phyloP scores from a whole-genome alignment of 1,140 invertebrate species.

The Platorchestia sp. region DNA sequence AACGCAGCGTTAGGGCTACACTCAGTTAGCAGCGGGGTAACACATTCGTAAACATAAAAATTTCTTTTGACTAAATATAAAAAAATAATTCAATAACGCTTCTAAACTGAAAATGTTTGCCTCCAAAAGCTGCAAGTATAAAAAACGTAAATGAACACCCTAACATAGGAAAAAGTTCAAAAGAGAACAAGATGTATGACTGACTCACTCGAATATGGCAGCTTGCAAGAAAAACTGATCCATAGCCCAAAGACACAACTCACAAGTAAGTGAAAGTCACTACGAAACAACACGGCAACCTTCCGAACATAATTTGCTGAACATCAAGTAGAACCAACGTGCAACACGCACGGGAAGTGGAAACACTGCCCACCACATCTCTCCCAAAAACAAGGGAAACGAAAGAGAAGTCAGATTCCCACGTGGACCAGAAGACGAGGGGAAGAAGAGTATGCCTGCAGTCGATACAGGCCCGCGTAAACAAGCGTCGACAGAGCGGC shows the following conservation, averaged over 20 bases:
- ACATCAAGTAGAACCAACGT: not conserved
- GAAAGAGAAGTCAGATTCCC: not conserved
- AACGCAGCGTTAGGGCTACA: not conserved
- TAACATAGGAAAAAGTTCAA: not conserved
- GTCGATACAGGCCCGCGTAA: constrained; percentile 18
- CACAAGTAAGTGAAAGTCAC: not conserved
- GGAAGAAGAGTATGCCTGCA: not conserved
- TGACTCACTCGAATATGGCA: not conserved
- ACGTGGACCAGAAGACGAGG: not conserved
- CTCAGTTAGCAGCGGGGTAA: not conserved
- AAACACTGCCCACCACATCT: not conserved
- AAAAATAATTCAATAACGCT: not conserved
- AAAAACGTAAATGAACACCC: not conserved
- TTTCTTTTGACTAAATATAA: not conserved
- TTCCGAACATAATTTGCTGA: not conserved
- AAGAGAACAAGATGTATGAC: too few relatives aligned
- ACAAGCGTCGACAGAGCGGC: not conserved
- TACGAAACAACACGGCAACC: not conserved
- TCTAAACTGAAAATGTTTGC: not conserved
- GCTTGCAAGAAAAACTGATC: not conserved
- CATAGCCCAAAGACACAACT: not conserved
- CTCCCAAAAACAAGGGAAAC: not conserved
- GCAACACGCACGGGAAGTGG: not conserved
- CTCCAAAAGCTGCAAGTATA: not conserved
- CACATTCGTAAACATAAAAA: not conserved